Evolutionary conservation across 2,797 vertebrate species (phyloP).

Genomic region (Cheirogaleus major): DNA sequence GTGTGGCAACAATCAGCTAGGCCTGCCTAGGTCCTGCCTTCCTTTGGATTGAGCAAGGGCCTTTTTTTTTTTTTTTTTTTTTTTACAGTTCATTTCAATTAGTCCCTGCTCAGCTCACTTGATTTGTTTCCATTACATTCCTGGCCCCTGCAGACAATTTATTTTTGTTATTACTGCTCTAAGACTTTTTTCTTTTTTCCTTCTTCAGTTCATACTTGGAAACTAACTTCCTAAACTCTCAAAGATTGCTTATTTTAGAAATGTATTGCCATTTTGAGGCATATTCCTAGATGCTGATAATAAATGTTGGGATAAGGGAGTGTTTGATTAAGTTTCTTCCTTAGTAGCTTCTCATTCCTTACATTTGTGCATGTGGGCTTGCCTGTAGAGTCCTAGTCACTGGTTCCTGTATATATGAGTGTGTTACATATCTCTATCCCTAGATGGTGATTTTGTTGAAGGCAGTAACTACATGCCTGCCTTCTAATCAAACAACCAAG

Average conservation of each 20-base stretch:
- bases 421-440: neutral
- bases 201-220: neutral
- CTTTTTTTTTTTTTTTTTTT: neutral
- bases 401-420: neutral
- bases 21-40: neutral
- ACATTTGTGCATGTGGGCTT: neutral
- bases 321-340: conserved; percentile 23
- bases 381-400: neutral
- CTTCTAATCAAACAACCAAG: conserved; percentile 7
- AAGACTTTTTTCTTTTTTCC: neutral
- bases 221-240: neutral
- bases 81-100: neutral
- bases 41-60: neutral
- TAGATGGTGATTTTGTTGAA: conserved; percentile 42
- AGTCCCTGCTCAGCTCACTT: neutral
- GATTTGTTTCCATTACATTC: conserved; percentile 17
- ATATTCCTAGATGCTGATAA: neutral
- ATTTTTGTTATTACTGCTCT: conserved; percentile 31
- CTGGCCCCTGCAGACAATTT: neutral
- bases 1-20: neutral
- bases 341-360: neutral
- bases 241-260: conserved; percentile 44
- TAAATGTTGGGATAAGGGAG: neutral
- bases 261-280: neutral
- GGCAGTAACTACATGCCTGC: neutral